Evolutionary conservation across 2,797 vertebrate genomes (phyloP).

Genomic region (Distichodus sexfasciatus): DNA sequence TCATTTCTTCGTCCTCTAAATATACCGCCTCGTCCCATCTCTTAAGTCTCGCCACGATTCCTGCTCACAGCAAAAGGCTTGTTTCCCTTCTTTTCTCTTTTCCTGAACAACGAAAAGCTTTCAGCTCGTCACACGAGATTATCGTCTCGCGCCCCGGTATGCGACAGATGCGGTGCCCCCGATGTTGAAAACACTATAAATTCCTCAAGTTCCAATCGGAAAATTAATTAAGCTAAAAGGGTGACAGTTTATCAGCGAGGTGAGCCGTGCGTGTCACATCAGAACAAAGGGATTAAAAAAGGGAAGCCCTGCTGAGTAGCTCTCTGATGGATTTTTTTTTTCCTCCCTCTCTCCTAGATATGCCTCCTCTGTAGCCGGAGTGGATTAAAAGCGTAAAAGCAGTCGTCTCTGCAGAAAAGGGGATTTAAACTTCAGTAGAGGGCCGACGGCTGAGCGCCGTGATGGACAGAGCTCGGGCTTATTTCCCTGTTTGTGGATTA

Average conservation of each 20-base stretch:
- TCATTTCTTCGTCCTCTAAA: neutral
- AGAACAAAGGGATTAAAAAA: constrained; percentile 55
- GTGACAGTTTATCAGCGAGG: constrained; percentile 63
- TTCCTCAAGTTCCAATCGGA: constrained; percentile 4
- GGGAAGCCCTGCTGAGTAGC: constrained; percentile 40
- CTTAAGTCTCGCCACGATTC: neutral
- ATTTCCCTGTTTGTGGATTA: constrained; percentile 54
- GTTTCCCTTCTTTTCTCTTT: neutral
- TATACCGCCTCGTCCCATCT: neutral
- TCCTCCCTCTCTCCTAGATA: constrained; percentile 31
- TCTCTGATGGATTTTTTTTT: constrained; percentile 31
- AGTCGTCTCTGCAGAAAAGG: constrained; percentile 60
- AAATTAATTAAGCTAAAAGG: constrained; percentile 53
- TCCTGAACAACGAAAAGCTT: constrained; percentile 13
- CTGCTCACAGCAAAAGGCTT: neutral
- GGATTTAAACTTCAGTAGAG: constrained; percentile 49
- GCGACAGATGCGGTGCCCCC: neutral
- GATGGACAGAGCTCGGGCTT: constrained; percentile 42
- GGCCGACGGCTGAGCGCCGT: constrained; percentile 24
- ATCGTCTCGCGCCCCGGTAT: neutral
- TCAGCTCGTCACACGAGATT: constrained; percentile 1
- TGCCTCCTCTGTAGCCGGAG: constrained; percentile 50
- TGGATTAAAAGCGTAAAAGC: constrained; percentile 69
- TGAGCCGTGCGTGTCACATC: constrained; percentile 47
- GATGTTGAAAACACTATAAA: neutral